These are phyloP conservation scores for Leptinotarsa rubiginosa DNA, from an alignment of 2,888 invertebrate species.

Conservation along the genomic window DNA sequence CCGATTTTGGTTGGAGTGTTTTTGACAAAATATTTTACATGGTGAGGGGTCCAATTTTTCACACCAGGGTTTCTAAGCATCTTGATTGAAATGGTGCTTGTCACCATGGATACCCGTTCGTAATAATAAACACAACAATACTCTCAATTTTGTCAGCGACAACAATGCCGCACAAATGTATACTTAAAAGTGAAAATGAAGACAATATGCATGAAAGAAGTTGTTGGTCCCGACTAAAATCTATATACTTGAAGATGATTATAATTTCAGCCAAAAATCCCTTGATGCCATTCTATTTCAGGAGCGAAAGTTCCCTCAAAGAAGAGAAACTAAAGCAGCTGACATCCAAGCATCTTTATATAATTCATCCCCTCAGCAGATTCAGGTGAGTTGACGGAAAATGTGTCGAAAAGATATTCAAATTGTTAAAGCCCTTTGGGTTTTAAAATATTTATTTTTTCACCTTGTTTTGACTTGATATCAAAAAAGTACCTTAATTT, in stretches of 20 bases:
- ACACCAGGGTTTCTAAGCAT: too few species aligned
- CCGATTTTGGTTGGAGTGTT: too few species aligned
- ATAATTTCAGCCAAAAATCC: constrained; percentile 28
- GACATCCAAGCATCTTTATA: constrained; percentile 24
- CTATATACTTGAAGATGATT: neutral
- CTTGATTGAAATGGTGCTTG: too few species aligned
- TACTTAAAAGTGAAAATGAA: neutral
- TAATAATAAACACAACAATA: neutral
- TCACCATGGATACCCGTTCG: neutral
- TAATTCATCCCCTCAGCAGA: constrained; percentile 39
- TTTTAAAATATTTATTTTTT: too few species aligned
- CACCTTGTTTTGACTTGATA: too few species aligned
- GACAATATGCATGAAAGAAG: neutral
- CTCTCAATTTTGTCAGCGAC: neutral
- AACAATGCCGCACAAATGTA: neutral
- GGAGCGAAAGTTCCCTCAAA: constrained; percentile 30
- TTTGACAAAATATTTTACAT: too few species aligned
- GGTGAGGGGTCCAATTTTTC: too few species aligned
- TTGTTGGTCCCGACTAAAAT: neutral
- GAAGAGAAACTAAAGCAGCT: constrained; percentile 36
- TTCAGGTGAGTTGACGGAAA: constrained; percentile 33
- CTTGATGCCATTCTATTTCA: constrained; percentile 26
- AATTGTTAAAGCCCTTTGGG: too few species aligned
- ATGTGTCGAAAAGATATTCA: neutral
- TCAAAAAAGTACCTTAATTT: too few species aligned